Evolutionary conservation across 2,113 vertebrate genomes (phyloP).

Genomic region (Capricornis sumatraensis): DNA sequence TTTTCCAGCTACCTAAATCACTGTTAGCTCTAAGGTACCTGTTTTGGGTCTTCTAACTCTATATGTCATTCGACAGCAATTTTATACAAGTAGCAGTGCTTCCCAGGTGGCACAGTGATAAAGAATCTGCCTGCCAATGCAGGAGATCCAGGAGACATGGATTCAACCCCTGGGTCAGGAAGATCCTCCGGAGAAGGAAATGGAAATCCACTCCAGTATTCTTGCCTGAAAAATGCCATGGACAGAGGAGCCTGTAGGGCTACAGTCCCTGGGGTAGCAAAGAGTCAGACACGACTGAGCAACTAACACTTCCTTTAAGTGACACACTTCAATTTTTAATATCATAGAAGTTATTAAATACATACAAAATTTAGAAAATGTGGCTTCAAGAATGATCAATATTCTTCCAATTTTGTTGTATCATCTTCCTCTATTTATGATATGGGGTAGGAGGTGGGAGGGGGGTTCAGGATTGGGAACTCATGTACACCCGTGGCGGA

Average conservation of each 20-base stretch:
- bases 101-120: not conserved
- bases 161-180: not conserved
- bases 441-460: too few species aligned
- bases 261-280: not conserved
- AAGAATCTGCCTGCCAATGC: not conserved
- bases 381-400: not conserved
- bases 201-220: not conserved
- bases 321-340: not conserved
- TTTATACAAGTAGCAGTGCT: not conserved
- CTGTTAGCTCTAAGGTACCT: not conserved
- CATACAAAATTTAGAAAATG: not conserved
- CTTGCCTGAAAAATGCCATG: not conserved
- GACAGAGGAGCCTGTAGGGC: not conserved
- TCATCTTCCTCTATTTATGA: not conserved
- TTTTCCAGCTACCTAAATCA: not conserved
- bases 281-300: not conserved
- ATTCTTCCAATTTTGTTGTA: not conserved
- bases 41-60: not conserved
- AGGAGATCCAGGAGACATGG: not conserved
- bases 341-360: not conserved
- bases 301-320: not conserved
- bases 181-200: not conserved
- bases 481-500: too few species aligned
- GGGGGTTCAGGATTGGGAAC: too few species aligned
- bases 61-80: not conserved